Evolutionary conservation across 2,888 invertebrate species (phyloP), one percentile per base, ranked within the genome.

Genomic region (Parthenolecanium corni): DNA sequence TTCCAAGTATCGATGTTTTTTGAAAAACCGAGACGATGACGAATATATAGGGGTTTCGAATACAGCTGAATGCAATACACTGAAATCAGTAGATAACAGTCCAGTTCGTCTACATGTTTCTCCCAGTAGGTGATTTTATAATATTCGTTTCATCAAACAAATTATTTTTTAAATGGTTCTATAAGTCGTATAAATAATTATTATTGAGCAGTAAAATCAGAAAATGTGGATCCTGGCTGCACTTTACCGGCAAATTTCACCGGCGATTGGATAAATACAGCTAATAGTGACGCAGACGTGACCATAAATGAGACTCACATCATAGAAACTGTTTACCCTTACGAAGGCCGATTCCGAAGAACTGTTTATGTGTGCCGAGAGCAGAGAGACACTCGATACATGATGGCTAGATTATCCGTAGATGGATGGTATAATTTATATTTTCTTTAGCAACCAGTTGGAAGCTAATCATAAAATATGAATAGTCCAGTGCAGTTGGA

Each of bases 211-310:
- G 77, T 81, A 2, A 87, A 93, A 78, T 80, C 90, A 0, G 92
- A 93, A 76, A 82, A 87, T 6, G 91, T 94, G 0, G 85, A 86
- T 67, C 88, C 96, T 3, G 89, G 91, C 0, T 97, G 96, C 71
- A 82, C 90, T 49, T 75, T 97, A 65, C 94, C 96, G 0, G 87
- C 91, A 73, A 95, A 96, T 73, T 93, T 93, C 74, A 83, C 86
- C 0, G 95, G 97, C 0, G 83, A 88, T 21, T 97, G 96, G 96
- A 90, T 95, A 57, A 96, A 96, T 71, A 95, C 96, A 0, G 95
- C 95, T 0, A 95, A 96, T 72, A 89, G 93, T 67, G 94, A 95
- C 73, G 95, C 95, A 0, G 91, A 94, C 74, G 85, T 94, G 0
- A 80, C 82, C 51, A 92, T 97, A 44, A 96, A 96, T 71, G 89